Conservation (phyloP, 2,113 vertebrate genomes). For the Pimephales promelas region DNA sequence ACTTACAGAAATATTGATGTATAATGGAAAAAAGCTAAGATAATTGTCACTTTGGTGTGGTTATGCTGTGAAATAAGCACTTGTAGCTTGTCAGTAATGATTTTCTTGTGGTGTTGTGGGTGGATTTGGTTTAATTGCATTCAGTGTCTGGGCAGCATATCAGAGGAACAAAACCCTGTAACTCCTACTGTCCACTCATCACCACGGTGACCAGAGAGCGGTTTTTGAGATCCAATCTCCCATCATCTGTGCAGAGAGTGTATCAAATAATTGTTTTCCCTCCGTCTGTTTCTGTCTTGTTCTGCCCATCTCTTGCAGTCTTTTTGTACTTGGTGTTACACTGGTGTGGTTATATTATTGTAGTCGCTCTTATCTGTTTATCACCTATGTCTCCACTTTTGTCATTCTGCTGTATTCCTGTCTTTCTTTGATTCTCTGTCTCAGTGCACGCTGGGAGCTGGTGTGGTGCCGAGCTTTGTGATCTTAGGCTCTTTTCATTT, state of each 20-base stretch:
- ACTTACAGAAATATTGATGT: neutral
- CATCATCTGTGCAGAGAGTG: slow-evolving; percentile 40
- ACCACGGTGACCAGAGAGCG: slow-evolving; percentile 28
- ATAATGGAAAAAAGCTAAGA: neutral
- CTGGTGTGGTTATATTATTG: slow-evolving; percentile 30
- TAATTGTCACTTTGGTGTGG: neutral
- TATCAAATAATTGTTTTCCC: slow-evolving; percentile 43
- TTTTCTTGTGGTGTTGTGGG: neutral
- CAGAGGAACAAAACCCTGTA: neutral
- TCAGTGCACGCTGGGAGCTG: neutral
- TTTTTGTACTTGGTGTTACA: neutral
- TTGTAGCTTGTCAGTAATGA: neutral
- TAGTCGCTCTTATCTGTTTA: slow-evolving; percentile 16
- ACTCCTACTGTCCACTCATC: slow-evolving; percentile 37
- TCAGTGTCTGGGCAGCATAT: neutral
- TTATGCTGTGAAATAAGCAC: neutral
- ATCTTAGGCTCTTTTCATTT: slow-evolving; percentile 15
- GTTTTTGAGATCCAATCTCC: neutral
- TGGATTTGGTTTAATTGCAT: neutral
- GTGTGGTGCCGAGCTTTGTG: neutral
- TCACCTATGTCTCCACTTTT: slow-evolving; percentile 13
- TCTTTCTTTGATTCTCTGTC: slow-evolving; percentile 9
- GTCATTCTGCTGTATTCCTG: slow-evolving; percentile 6
- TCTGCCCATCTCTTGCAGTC: neutral
- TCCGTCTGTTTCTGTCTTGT: slow-evolving; percentile 34